Conservation (phyloP, 35 echinoderm and acorn worm genomes). For the Heliocidaris erythrogramma region DNA sequence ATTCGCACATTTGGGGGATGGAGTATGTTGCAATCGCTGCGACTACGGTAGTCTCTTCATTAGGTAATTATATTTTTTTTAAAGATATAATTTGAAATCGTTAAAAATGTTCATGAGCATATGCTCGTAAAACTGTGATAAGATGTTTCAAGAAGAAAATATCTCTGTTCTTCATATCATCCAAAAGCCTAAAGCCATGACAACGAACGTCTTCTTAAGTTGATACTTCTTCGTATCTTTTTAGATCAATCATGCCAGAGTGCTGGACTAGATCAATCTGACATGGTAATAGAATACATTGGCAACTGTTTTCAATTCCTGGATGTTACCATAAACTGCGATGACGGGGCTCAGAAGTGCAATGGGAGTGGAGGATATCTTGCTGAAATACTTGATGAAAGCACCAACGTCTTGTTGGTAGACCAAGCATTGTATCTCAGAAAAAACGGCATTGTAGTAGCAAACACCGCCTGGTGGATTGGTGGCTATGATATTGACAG, state of each 20-base stretch:
- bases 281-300: neutral
- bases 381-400: neutral
- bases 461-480: neutral
- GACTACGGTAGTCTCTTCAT: too few species aligned
- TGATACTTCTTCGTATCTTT: too few species aligned
- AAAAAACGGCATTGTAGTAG: neutral
- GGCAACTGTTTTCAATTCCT: neutral
- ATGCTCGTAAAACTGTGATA: too few species aligned
- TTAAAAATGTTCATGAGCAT: too few species aligned
- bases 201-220: too few species aligned
- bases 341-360: neutral
- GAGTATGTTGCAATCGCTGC: too few species aligned
- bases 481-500: neutral
- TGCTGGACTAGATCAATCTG: neutral
- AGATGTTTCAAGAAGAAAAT: too few species aligned
- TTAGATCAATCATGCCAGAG: neutral
- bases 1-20: too few species aligned
- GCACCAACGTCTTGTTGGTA: neutral
- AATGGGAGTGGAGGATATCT: neutral
- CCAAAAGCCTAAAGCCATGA: too few species aligned
- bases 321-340: neutral
- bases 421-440: neutral
- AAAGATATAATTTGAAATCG: too few species aligned
- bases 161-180: too few species aligned
- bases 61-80: too few species aligned